These are phyloP conservation scores for Pagrus major DNA, from an alignment of 2,113 vertebrate species.

Conservation along the genomic window DNA sequence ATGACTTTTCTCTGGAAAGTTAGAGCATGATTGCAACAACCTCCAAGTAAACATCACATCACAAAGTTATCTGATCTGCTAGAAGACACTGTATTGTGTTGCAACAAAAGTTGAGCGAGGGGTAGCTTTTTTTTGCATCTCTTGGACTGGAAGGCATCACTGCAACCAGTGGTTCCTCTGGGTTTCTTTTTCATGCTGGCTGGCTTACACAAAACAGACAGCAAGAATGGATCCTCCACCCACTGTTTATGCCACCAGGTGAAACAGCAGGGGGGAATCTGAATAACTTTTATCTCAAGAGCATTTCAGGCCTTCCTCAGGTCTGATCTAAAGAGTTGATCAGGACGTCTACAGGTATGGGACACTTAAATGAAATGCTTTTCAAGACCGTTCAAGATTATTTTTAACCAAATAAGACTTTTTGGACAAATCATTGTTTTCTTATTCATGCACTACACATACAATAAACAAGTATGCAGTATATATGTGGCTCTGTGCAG, in stretches of 20 bases:
- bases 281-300: background rate
- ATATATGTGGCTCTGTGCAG: too few relatives aligned
- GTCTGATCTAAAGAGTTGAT: background rate
- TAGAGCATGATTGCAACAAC: too few relatives aligned
- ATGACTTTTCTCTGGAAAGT: too few relatives aligned
- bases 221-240: constrained; percentile 8
- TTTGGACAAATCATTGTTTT: too few relatives aligned
- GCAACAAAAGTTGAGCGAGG: background rate
- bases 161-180: background rate
- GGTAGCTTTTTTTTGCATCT: background rate
- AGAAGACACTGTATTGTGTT: background rate
- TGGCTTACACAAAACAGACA: background rate
- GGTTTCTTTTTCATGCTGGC: background rate
- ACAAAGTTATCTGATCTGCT: background rate
- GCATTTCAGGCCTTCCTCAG: background rate
- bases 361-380: too few relatives aligned
- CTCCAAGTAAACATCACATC: background rate
- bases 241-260: background rate
- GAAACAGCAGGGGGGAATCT: constrained; percentile 5
- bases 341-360: too few relatives aligned
- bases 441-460: too few relatives aligned
- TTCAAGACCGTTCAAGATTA: too few relatives aligned
- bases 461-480: too few relatives aligned
- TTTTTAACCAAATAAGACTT: too few relatives aligned
- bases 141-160: background rate